Evolutionary conservation across 2,113 vertebrate genomes (phyloP), one percentile per base, ranked within the genome.

Genomic region (Erythrocercus mccallii): DNA sequence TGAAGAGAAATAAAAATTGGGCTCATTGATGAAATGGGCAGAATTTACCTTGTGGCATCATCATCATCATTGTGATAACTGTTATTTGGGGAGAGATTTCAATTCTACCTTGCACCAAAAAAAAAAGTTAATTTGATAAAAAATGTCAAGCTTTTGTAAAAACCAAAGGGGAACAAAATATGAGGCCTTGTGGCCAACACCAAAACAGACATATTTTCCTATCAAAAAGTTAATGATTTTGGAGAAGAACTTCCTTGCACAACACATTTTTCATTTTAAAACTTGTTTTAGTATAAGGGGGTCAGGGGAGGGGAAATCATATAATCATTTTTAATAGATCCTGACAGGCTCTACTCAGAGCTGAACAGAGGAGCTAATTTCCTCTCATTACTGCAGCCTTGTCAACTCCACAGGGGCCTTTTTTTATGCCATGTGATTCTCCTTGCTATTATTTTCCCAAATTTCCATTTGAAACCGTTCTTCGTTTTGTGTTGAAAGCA

Each of bases 1-100:
- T 80, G 70, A 95, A 88, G 83, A 86, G 48, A 93, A 96, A 97
- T 97, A 97, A 97, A 97, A 96, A 82, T 80, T 66, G 42, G 47
- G 87, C 94, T 94, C 92, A 95, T 94, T 93, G 53, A 35, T 93
- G 31, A 91, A 95, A 90, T 95, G 94, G 61, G 92, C 94, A 92
- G 81, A 86, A 93, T 95, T 92, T 68, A 94, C 15, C 24, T 44
- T 48, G 11, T 69, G 64, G n/a, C n/a, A n/a, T 38, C 73, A 23
- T 80, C 42, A 23, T 76, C 30, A 23, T 84, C 5, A 0, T 40
- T 91, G 37, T 14, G 8, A 2, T 82, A 69, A 50, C 72, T 87
- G 3, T 76, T 80, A 40, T 33, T 3, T 72, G 54, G 40, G 40
- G 31, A 84, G 20, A 90, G 53, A 20, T 30, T 89, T 31, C 7